Evolutionary conservation across 2,888 invertebrate genomes (phyloP).

Genomic region (Taphrorychus bicolor): DNA sequence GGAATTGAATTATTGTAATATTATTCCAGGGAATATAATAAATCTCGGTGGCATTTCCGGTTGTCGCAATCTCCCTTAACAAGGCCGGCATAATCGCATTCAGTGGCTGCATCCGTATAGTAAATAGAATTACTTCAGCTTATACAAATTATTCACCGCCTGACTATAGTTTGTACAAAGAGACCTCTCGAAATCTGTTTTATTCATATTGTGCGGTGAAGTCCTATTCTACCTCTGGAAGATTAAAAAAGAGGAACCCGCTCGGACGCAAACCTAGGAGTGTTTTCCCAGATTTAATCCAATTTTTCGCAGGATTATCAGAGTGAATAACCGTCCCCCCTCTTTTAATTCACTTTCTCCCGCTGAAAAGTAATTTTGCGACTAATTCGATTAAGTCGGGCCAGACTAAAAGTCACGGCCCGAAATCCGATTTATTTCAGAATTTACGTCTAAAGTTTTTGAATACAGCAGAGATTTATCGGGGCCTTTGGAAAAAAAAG

Average conservation of each 20-base stretch:
- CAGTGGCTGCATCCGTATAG: constrained; percentile 25
- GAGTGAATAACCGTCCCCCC: constrained; percentile 19
- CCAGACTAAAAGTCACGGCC: constrained; percentile 34
- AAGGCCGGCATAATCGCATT: constrained; percentile 17
- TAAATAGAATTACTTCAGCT: constrained; percentile 28
- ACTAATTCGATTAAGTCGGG: constrained; percentile 35
- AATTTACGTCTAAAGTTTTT: constrained; percentile 30
- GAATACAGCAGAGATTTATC: constrained; percentile 22
- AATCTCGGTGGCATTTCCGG: constrained; percentile 7
- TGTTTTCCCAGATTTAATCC: constrained; percentile 2
- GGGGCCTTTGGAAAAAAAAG: constrained; percentile 1
- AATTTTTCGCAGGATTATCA: constrained; percentile 18
- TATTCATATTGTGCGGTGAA: not conserved
- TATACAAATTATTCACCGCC: constrained; percentile 11
- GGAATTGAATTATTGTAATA: constrained; percentile 6
- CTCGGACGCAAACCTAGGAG: not conserved
- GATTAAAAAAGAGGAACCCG: not conserved
- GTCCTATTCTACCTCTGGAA: not conserved
- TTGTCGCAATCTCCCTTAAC: constrained; percentile 5
- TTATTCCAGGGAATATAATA: constrained; percentile 8
- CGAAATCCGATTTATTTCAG: constrained; percentile 34
- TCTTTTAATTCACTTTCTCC: constrained; percentile 28
- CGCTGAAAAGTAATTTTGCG: constrained; percentile 18
- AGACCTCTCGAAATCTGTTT: not conserved
- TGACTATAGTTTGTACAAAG: not conserved